Evolutionary conservation across 2,888 invertebrate genomes (phyloP).

Genomic region (Tuta absoluta): DNA sequence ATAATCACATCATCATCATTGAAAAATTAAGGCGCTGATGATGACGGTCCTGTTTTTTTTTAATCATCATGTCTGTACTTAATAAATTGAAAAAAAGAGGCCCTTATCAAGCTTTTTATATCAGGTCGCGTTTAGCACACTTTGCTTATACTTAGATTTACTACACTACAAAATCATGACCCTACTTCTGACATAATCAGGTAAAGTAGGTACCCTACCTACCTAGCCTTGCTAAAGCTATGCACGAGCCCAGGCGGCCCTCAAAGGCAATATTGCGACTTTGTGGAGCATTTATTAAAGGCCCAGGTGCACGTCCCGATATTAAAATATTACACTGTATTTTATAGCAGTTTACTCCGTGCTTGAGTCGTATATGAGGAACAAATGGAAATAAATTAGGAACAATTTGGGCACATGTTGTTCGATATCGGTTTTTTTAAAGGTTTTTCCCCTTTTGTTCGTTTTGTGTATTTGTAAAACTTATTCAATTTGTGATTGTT

Average conservation of each 20-base stretch:
- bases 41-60: too few relatives aligned
- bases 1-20: too few relatives aligned
- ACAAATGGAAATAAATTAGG: constrained; percentile 18
- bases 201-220: too few relatives aligned
- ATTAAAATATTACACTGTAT: constrained; percentile 28
- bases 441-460: not conserved
- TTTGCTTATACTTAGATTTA: too few relatives aligned
- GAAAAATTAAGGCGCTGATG: too few relatives aligned
- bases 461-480: not conserved
- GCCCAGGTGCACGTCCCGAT: constrained; percentile 31
- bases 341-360: constrained; percentile 22
- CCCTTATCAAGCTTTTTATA: too few relatives aligned
- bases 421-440: not conserved
- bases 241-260: constrained; percentile 37
- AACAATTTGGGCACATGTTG: constrained; percentile 13
- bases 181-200: too few relatives aligned
- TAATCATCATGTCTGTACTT: too few relatives aligned
- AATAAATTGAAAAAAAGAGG: too few relatives aligned
- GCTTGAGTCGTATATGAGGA: constrained; percentile 2
- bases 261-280: constrained; percentile 47
- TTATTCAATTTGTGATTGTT: too few relatives aligned
- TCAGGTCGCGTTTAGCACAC: too few relatives aligned
- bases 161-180: too few relatives aligned
- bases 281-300: constrained; percentile 47
- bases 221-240: not conserved